Conservation (phyloP, 2,113 vertebrate genomes). For the Argyrosomus japonicus region DNA sequence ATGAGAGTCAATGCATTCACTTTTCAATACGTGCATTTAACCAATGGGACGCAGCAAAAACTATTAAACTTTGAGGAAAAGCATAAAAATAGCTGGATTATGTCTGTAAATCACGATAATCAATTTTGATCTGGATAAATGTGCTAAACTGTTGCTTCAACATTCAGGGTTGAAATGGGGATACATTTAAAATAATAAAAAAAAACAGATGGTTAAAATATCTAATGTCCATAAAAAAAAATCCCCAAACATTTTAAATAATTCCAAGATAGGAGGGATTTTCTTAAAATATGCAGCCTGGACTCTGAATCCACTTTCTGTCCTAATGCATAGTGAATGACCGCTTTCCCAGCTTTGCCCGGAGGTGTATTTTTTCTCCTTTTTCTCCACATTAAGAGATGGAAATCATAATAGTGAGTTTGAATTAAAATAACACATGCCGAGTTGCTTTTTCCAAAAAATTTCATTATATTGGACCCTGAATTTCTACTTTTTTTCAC, state of each 20-base stretch:
- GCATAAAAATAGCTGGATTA: not conserved
- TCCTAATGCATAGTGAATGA: conserved; percentile 13
- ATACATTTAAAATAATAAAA: not conserved
- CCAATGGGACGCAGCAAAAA: conserved; percentile 2
- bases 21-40: conserved; percentile 16
- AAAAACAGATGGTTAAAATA: not conserved
- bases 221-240: not conserved
- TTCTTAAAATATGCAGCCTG: conserved; percentile 11
- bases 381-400: conserved; percentile 15
- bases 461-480: not conserved
- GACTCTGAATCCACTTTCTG: conserved; percentile 26
- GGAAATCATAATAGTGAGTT: not conserved
- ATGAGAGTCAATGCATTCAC: conserved; percentile 8
- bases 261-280: not conserved
- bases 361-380: not conserved
- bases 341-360: not conserved
- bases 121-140: conserved; percentile 7
- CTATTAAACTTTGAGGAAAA: not conserved
- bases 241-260: conserved; percentile 16
- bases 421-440: not conserved
- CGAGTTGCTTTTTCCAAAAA: conserved; percentile 4
- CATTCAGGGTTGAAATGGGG: not conserved
- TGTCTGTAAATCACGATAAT: not conserved
- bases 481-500: not conserved
- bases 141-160: conserved; percentile 13